Percentiles rank a stretch among this genome's conserved stretches.
Conservation (phyloP, 2,888 invertebrate species). For the Lasioglossum pauxillum region DNA sequence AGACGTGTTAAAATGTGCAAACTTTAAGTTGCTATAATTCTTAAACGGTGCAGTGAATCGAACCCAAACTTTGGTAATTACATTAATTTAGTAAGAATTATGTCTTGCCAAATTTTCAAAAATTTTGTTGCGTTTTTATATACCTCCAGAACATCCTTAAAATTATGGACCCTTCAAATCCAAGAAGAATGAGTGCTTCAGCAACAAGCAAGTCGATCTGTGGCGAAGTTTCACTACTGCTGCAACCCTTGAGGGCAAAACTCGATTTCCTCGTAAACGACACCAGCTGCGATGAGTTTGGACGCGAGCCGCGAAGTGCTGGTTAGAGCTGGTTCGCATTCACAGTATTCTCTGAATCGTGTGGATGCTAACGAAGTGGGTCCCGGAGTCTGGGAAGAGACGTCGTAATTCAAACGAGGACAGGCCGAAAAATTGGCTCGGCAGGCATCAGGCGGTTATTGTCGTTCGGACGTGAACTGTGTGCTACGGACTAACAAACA, state of each 20-base stretch:
- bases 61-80: no score
- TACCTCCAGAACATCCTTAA: no score
- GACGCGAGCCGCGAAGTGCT: background rate
- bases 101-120: no score
- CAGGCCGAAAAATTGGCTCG: slow-evolving; percentile 32
- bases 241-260: background rate
- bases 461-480: slow-evolving; percentile 39
- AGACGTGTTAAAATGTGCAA: no score
- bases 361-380: slow-evolving; percentile 8
- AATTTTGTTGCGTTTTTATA: no score
- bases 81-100: no score
- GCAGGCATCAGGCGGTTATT: slow-evolving; percentile 19
- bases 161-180: no score
- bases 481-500: slow-evolving; percentile 17
- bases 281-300: background rate
- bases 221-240: background rate
- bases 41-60: no score
- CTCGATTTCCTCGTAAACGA: background rate
- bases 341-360: background rate
- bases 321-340: background rate
- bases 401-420: slow-evolving; percentile 16
- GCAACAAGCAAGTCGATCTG: background rate
- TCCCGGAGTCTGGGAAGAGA: background rate
- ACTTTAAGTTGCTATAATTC: no score
- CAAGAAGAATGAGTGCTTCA: background rate